Evolutionary conservation across 2,113 vertebrate genomes (phyloP).

Genomic region (Pituophis catenifer): DNA sequence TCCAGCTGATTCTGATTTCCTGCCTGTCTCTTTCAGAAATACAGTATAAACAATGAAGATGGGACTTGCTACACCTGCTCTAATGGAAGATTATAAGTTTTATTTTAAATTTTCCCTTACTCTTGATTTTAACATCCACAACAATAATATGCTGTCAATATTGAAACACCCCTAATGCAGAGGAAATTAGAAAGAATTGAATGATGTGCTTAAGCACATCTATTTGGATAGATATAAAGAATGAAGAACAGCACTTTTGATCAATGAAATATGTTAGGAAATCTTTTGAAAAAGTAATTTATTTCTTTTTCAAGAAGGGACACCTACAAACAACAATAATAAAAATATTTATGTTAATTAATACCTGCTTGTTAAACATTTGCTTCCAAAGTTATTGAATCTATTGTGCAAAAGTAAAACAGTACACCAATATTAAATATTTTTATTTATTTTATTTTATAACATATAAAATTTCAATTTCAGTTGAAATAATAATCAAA

Average conservation of each 20-base stretch:
- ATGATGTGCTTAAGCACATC: slow-evolving; percentile 7
- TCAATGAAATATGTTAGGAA: slow-evolving; percentile 12
- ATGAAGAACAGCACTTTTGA: not conserved
- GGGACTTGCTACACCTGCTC: slow-evolving; percentile 33
- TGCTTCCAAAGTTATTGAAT: not conserved
- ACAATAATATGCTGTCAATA: slow-evolving; percentile 34
- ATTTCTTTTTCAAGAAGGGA: slow-evolving; percentile 15
- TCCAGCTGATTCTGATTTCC: slow-evolving; percentile 27
- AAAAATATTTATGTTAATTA: slow-evolving; percentile 8
- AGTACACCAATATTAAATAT: slow-evolving; percentile 29
- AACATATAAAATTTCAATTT: too few relatives aligned
- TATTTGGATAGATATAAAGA: not conserved
- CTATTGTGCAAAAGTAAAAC: slow-evolving; percentile 33
- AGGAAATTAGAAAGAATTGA: not conserved
- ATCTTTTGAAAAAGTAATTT: not conserved
- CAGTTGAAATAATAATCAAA: too few relatives aligned
- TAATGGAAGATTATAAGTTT: slow-evolving; percentile 30
- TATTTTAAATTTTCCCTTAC: slow-evolving; percentile 52
- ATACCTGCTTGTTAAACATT: not conserved
- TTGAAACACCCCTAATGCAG: slow-evolving; percentile 23
- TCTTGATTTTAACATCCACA: slow-evolving; percentile 49
- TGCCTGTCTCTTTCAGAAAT: slow-evolving; percentile 47
- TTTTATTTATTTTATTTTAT: too few relatives aligned
- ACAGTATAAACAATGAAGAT: slow-evolving; percentile 38
- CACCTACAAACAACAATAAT: not conserved